Percentiles rank a stretch among this genome's conserved stretches.
Evolutionary conservation across 2,113 vertebrate genomes (phyloP).

Genomic region (Chitala chitala): DNA sequence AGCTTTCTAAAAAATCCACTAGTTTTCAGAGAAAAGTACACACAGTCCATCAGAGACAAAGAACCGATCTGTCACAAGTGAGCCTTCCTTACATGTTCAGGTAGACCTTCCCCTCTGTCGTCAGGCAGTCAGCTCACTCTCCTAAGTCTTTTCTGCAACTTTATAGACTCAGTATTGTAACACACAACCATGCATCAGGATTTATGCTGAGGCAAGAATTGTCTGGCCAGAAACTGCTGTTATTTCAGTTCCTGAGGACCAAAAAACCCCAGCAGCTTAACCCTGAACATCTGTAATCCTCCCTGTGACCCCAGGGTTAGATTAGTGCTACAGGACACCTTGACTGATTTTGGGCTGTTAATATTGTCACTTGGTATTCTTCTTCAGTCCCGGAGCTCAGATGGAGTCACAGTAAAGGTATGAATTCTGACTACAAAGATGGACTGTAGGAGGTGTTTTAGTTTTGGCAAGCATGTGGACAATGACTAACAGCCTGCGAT

Average conservation of each 20-base stretch:
- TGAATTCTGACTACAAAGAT: no score
- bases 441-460: no score
- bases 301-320: no score
- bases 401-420: no score
- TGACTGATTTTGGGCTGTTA: no score
- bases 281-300: not conserved
- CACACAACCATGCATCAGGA: no score
- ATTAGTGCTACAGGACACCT: not conserved
- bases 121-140: slow-evolving; percentile 38
- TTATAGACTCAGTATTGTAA: slow-evolving; percentile 44
- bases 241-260: slow-evolving; percentile 21
- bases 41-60: no score
- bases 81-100: slow-evolving; percentile 47
- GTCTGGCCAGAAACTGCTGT: slow-evolving; percentile 29
- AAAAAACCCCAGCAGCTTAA: slow-evolving; percentile 10
- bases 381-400: no score
- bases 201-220: slow-evolving; percentile 33
- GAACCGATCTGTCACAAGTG: slow-evolving; percentile 52
- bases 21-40: not conserved
- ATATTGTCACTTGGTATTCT: no score
- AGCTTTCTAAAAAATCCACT: not conserved
- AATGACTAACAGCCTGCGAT: no score
- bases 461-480: no score
- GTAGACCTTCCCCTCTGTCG: slow-evolving; percentile 45
- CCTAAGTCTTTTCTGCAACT: slow-evolving; percentile 38